Conservation (phyloP, 2,797 vertebrate species). For the Paratrypauchen microcephalus region DNA sequence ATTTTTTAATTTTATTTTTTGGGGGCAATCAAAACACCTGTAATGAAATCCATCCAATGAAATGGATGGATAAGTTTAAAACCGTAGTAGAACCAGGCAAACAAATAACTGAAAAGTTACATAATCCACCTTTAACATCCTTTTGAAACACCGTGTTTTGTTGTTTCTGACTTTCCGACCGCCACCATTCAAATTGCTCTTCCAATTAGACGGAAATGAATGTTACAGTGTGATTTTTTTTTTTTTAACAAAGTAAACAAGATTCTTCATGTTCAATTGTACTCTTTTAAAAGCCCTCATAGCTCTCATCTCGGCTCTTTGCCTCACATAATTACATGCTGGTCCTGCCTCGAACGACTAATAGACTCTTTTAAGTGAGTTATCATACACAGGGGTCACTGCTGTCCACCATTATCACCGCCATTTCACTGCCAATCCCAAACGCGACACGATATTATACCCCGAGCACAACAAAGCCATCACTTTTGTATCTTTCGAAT, state of each 20-base stretch:
- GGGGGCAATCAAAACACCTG: too few species aligned
- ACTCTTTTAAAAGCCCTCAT: not conserved
- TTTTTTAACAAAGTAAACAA: not conserved
- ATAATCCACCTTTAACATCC: too few species aligned
- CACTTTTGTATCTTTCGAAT: slow-evolving; percentile 8
- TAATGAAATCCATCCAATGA: too few species aligned
- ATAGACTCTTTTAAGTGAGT: not conserved
- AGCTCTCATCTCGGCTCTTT: slow-evolving; percentile 4
- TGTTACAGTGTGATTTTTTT: not conserved
- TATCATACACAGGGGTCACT: slow-evolving; percentile 11
- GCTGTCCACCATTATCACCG: not conserved
- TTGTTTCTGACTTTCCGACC: not conserved
- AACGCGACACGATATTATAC: slow-evolving; percentile 1
- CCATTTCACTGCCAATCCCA: not conserved
- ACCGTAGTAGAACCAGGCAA: too few species aligned
- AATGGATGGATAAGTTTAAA: too few species aligned
- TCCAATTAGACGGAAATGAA: not conserved
- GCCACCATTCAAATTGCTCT: not conserved
- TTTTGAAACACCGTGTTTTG: too few species aligned
- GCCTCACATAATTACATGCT: slow-evolving; percentile 5
- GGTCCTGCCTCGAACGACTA: not conserved
- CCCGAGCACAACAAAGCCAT: slow-evolving; percentile 14
- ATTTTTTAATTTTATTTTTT: too few species aligned
- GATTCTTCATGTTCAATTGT: not conserved
- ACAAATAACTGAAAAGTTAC: too few species aligned